A percentile compares a stretch with the other conserved stretches of the same genome.
Evolutionary conservation across 1,140 invertebrate genomes (phyloP).

Genomic region (Mylabris phalerata): DNA sequence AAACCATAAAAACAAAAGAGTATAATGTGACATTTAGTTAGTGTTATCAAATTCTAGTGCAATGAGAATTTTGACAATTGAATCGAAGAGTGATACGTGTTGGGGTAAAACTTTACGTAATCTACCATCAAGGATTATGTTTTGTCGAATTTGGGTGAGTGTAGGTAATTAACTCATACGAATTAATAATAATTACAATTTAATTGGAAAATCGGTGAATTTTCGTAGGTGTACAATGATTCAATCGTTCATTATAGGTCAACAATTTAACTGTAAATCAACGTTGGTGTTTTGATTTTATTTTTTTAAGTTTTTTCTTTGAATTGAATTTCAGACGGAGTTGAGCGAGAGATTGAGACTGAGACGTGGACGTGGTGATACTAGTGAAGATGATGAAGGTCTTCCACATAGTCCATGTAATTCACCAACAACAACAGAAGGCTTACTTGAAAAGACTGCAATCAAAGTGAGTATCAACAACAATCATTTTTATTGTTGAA

Average conservation of each 20-base stretch:
- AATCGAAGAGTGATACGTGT: conserved; percentile 19
- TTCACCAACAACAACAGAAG: conserved; percentile 48
- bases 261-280: no score
- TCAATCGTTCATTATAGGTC: background rate
- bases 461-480: conserved; percentile 44
- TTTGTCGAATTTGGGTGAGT: conserved; percentile 26
- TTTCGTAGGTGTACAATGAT: no score
- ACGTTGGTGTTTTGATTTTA: no score
- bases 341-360: conserved; percentile 53
- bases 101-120: conserved; percentile 17
- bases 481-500: no score
- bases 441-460: conserved; percentile 46
- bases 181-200: no score
- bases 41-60: background rate
- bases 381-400: conserved; percentile 54
- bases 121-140: conserved; percentile 14
- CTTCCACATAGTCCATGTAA: conserved; percentile 55
- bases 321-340: conserved; percentile 49
- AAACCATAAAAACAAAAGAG: no score
- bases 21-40: no score
- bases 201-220: no score
- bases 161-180: background rate
- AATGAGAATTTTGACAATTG: background rate
- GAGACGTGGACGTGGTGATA: conserved; percentile 46
- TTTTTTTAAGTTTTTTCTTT: background rate